These are phyloP conservation scores for Podarcis raffonei DNA, from an alignment of 2,113 vertebrate genomes.

Conservation along the genomic window DNA sequence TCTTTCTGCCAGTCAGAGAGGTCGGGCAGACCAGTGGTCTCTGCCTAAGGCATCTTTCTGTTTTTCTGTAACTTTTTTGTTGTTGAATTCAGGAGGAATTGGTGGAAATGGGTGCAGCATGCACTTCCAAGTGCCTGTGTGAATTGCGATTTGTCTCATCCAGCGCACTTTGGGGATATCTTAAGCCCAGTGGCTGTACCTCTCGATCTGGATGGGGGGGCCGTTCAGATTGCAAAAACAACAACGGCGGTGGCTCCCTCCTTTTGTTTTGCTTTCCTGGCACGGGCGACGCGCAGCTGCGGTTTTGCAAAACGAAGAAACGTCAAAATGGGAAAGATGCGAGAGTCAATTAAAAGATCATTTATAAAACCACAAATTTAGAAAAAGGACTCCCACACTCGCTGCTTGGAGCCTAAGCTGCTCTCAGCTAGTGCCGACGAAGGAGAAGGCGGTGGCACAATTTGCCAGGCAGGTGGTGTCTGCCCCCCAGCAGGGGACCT, in stretches of 20 bases:
- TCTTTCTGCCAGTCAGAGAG: too few relatives aligned
- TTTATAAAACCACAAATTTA: neutral
- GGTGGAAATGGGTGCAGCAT: neutral
- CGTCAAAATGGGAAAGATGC: too few relatives aligned
- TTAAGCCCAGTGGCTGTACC: neutral
- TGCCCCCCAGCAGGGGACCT: neutral
- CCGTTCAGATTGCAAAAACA: neutral
- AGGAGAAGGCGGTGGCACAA: too few relatives aligned
- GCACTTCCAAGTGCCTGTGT: fast-evolving
- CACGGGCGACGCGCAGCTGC: neutral
- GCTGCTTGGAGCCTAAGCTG: too few relatives aligned
- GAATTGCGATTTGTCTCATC: neutral
- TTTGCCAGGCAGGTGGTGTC: too few relatives aligned
- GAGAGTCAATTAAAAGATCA: neutral
- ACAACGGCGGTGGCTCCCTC: neutral
- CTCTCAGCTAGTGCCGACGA: too few relatives aligned
- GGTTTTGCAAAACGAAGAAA: neutral
- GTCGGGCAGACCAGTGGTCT: too few relatives aligned
- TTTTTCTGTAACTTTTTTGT: neutral
- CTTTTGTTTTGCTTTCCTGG: neutral
- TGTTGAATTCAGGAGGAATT: neutral
- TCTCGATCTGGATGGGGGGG: neutral
- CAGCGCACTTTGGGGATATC: neutral
- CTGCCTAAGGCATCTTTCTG: too few relatives aligned
- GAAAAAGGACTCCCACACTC: neutral